Conservation (phyloP, 2,888 invertebrate genomes). For the Drosophila greeni region DNA sequence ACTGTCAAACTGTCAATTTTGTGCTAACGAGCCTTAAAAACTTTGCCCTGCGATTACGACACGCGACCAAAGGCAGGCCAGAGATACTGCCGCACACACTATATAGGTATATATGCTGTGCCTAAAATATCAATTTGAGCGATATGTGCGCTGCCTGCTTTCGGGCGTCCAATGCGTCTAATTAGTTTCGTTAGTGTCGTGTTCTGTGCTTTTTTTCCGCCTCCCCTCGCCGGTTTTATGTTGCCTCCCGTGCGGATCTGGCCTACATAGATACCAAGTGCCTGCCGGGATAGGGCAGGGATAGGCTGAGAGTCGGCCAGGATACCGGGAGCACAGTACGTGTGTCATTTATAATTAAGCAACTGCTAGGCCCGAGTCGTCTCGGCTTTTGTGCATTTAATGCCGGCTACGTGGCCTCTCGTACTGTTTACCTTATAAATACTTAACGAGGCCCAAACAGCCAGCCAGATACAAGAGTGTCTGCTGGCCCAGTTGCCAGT, state of each 20-base stretch:
- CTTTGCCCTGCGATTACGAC: conserved; percentile 56
- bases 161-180: conserved; percentile 67
- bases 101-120: conserved; percentile 12
- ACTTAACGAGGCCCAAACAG: conserved; percentile 62
- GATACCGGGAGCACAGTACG: conserved; percentile 39
- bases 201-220: conserved; percentile 35
- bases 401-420: conserved; percentile 56
- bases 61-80: conserved; percentile 27
- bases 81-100: conserved; percentile 6
- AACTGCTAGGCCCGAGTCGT: conserved; percentile 61
- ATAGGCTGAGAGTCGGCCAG: conserved; percentile 15
- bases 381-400: conserved; percentile 65
- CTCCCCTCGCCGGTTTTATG: conserved; percentile 20
- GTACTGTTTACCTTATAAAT: conserved; percentile 67
- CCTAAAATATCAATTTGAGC: conserved; percentile 72
- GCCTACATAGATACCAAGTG: conserved; percentile 63
- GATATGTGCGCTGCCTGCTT: conserved; percentile 54
- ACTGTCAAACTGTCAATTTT: conserved; percentile 76
- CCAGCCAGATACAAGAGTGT: conserved; percentile 26
- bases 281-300: conserved; percentile 16
- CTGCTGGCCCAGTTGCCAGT: conserved; percentile 29
- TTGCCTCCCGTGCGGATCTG: conserved; percentile 37
- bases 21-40: conserved; percentile 74
- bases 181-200: conserved; percentile 73
- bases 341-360: conserved; percentile 76